phyloP scores from a whole-genome alignment of 2,888 invertebrate genomes.

The Coenonympha arcania region DNA sequence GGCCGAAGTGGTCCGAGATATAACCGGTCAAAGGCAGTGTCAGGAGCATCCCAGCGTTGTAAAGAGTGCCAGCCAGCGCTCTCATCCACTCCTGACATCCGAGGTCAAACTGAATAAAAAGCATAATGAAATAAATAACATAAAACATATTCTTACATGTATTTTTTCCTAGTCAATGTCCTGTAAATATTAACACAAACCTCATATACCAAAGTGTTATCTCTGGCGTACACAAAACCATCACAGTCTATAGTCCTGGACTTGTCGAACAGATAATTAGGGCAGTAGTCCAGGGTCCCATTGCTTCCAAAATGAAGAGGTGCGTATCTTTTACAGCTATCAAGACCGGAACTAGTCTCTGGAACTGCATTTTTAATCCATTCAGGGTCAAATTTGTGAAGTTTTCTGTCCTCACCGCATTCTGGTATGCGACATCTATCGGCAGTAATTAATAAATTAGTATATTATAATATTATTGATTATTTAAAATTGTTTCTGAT shows the following conservation, averaged over 20 bases:
- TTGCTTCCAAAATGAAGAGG: constrained; percentile 31
- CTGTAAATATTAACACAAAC: too few relatives aligned
- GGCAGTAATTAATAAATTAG: constrained; percentile 72
- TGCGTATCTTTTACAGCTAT: constrained; percentile 60
- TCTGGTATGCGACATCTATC: constrained; percentile 68
- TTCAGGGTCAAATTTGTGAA: constrained; percentile 41
- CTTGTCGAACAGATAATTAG: constrained; percentile 40
- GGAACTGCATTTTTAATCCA: constrained; percentile 68
- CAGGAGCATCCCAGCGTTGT: constrained; percentile 76
- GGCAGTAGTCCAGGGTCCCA: constrained; percentile 43
- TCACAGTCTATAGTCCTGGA: constrained; percentile 36
- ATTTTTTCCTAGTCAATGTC: too few relatives aligned
- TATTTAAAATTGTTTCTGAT: too few relatives aligned
- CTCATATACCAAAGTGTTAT: constrained; percentile 56
- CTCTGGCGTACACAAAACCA: constrained; percentile 46
- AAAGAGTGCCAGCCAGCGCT: constrained; percentile 77
- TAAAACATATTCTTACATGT: background rate
- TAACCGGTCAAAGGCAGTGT: constrained; percentile 76
- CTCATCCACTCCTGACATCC: constrained; percentile 77
- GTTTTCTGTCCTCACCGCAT: constrained; percentile 57
- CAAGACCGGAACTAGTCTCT: constrained; percentile 31
- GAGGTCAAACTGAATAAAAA: constrained; percentile 62
- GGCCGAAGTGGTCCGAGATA: constrained; percentile 74
- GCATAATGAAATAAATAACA: background rate
- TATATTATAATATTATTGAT: too few relatives aligned